Evolutionary conservation across 2,797 vertebrate species (phyloP), one percentile per base, ranked within the genome.

Genomic region (Lutjanus campechanus): DNA sequence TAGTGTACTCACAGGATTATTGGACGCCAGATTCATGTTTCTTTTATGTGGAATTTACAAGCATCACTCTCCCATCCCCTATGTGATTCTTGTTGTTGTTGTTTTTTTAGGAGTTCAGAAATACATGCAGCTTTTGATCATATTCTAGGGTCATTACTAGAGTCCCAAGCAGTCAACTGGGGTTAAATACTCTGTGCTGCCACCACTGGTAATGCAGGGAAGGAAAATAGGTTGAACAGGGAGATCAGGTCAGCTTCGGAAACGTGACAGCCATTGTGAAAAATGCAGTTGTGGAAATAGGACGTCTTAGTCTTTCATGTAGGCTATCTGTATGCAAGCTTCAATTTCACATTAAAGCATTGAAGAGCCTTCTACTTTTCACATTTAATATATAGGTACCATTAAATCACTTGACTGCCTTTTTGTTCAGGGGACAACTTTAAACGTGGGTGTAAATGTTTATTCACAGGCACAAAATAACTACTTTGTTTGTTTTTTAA

Each of bases 1-100:
- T 7, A 9, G 5, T 11, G 1, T 20, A 50, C 61, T 70, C n/a
- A 36, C 49, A 1, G 16, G 17, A 54, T 51, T 41, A 71, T 5
- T 22, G n/a, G 22, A 19, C 63, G 47, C 4, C 43, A 25, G 15
- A 61, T 60, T 65, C 9, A 25, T 61, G 25, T 63, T 64, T 73
- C 10, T 74, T 88, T 68, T n/a, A 73, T 78, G 60, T 44, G 50
- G 17, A 15, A 3, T 62, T 69, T 69, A 17, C 20, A 50, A 44
- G 61, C 11, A 16, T 63, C 19, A 1, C 12, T 47, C 16, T 43
- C 61, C 10, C 3, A 13, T 15, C 17, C 10, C 6, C 43, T 49
- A 17, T 46, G 49, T 25, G 3, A n/a, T 62, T 56, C 22, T 51
- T 49, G 7, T 63, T 8, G 10, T 11, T 44, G 43, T 2, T 8